A percentile compares a stretch with the other conserved stretches of the same genome.
These are phyloP conservation scores for Agriopis aurantiaria DNA, from an alignment of 2,888 invertebrate genomes.

Conservation along the genomic window DNA sequence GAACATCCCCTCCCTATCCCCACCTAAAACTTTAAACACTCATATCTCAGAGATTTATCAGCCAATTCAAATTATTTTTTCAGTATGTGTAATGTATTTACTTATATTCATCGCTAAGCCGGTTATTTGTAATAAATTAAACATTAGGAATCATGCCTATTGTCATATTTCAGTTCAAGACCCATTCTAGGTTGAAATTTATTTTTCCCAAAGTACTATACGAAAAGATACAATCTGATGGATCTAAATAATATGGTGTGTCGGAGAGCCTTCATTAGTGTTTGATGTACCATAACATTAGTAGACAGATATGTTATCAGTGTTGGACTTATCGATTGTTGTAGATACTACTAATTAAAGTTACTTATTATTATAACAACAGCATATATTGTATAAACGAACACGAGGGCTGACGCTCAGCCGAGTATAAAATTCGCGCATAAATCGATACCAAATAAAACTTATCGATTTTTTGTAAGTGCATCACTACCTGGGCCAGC, in stretches of 20 bases:
- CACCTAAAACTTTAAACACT: too few relatives aligned
- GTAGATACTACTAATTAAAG: constrained; percentile 20
- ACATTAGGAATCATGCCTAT: too few relatives aligned
- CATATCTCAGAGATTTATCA: too few relatives aligned
- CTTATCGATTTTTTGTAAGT: constrained; percentile 21
- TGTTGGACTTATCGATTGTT: constrained; percentile 11
- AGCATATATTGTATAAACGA: constrained; percentile 42
- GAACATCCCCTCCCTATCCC: too few relatives aligned
- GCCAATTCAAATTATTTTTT: too few relatives aligned
- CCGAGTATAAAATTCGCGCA: constrained; percentile 34
- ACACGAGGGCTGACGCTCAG: constrained; percentile 31
- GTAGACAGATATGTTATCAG: constrained; percentile 22
- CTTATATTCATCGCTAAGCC: too few relatives aligned
- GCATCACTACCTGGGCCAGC: constrained; percentile 27
- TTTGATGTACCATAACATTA: not conserved
- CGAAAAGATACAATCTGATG: too few relatives aligned
- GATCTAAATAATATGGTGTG: not conserved
- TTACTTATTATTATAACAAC: constrained; percentile 31
- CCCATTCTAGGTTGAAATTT: not conserved
- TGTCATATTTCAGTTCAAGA: not conserved
- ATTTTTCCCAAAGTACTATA: too few relatives aligned
- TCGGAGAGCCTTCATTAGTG: constrained; percentile 1
- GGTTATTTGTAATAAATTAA: too few relatives aligned
- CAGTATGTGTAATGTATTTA: too few relatives aligned
- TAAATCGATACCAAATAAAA: constrained; percentile 20